phyloP scores from a whole-genome alignment of 2,797 vertebrate genomes.

The Anguilla anguilla region DNA sequence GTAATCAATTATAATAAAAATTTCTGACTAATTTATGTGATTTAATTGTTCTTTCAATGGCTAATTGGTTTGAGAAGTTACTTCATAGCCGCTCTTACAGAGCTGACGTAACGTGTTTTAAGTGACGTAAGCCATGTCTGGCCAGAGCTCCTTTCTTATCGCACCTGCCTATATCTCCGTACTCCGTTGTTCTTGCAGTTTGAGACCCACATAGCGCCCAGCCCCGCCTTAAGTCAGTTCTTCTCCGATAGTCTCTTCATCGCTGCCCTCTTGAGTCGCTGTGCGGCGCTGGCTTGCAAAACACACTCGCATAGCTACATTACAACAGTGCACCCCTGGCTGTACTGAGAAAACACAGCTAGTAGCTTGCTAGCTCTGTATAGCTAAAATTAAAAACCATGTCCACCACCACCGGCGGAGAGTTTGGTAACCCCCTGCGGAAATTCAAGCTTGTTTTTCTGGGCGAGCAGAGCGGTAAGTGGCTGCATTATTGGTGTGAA shows the following conservation, averaged over 20 bases:
- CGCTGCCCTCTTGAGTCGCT: constrained; percentile 23
- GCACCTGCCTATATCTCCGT: not conserved
- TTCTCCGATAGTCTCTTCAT: not conserved
- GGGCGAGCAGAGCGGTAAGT: constrained; percentile 84
- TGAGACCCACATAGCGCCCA: not conserved
- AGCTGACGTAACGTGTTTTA: not conserved
- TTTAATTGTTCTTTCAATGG: not conserved
- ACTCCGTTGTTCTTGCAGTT: not conserved
- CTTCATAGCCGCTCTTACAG: not conserved
- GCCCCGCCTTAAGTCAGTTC: constrained; percentile 1
- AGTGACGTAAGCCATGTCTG: not conserved
- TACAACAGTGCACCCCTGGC: constrained; percentile 24
- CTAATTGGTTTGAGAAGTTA: not conserved
- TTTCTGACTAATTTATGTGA: not conserved
- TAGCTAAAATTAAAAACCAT: constrained; percentile 67
- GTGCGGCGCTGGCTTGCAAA: constrained; percentile 42
- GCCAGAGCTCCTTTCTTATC: not conserved
- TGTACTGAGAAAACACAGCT: constrained; percentile 39
- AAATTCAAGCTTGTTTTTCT: constrained; percentile 86
- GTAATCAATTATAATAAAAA: not conserved
- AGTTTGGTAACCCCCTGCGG: constrained; percentile 86
- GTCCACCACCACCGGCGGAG: constrained; percentile 84
- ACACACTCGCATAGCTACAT: not conserved
- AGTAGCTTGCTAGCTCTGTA: constrained; percentile 52
- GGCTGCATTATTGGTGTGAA: not conserved